phyloP scores from a whole-genome alignment of 2,888 invertebrate species.

The Ormyrus rosae region DNA sequence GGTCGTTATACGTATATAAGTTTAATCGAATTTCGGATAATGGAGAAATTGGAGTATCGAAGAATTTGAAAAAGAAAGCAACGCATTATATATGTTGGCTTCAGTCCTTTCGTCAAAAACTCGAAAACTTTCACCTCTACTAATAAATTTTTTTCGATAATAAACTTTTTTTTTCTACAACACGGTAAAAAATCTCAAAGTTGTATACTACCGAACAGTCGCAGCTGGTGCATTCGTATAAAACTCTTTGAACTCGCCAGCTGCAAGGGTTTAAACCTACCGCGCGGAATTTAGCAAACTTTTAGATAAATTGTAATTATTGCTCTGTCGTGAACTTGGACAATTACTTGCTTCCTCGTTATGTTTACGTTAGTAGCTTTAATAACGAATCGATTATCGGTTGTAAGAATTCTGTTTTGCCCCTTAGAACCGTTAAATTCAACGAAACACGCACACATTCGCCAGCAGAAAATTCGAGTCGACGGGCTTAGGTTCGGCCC shows the following conservation, averaged over 20 bases:
- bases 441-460: conserved; percentile 19
- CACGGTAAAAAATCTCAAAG: conserved; percentile 37
- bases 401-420: conserved; percentile 16
- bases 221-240: neutral
- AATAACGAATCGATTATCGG: neutral
- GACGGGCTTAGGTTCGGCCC: too few relatives aligned
- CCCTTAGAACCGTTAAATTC: conserved; percentile 13
- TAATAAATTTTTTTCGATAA: conserved; percentile 6
- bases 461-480: too few relatives aligned
- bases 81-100: neutral
- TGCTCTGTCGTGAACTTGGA: conserved; percentile 39
- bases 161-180: neutral
- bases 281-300: neutral
- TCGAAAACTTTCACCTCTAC: conserved; percentile 9
- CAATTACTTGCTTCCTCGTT: neutral
- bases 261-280: neutral
- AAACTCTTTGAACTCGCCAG: neutral
- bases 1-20: conserved; percentile 54
- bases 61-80: conserved; percentile 35
- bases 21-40: conserved; percentile 51
- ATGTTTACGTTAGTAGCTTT: conserved; percentile 2
- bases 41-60: conserved; percentile 53
- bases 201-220: neutral
- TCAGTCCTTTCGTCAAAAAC: conserved; percentile 41
- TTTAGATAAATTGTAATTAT: conserved; percentile 29